Conservation (phyloP, 2,888 invertebrate species). For the Pachycephus smyrnensis region DNA sequence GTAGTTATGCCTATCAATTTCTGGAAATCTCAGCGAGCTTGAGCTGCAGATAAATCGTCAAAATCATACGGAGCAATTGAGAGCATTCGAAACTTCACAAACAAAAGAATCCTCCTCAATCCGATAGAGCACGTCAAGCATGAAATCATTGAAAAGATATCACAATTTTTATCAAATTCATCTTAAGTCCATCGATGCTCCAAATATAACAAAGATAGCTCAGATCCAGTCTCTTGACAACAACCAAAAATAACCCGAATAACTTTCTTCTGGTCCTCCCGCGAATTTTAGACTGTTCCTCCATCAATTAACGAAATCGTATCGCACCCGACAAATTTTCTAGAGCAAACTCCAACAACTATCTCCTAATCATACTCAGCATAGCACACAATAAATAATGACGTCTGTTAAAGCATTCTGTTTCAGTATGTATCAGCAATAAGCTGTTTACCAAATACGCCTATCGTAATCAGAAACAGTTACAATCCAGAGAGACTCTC, state of each 20-base stretch:
- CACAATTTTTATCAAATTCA: background rate
- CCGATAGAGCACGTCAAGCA: background rate
- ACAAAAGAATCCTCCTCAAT: background rate
- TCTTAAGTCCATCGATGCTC: background rate
- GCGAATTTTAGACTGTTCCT: background rate
- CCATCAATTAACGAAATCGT: background rate
- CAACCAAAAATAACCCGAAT: background rate
- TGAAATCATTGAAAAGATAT: background rate
- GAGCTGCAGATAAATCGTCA: background rate
- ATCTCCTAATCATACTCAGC: background rate
- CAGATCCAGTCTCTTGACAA: background rate
- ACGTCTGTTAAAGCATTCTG: background rate
- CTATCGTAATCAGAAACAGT: background rate
- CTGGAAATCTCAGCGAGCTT: background rate
- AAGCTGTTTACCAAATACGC: background rate
- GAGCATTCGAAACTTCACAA: background rate
- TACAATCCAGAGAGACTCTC: background rate
- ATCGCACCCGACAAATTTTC: background rate
- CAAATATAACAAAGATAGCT: background rate
- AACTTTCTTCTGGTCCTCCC: background rate
- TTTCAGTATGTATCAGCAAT: background rate
- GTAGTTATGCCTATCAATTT: background rate
- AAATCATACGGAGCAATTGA: background rate
- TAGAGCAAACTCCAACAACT: background rate
- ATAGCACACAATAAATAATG: background rate